Evolutionary conservation across 2,888 invertebrate species (phyloP).

Genomic region (Norana najaformis): DNA sequence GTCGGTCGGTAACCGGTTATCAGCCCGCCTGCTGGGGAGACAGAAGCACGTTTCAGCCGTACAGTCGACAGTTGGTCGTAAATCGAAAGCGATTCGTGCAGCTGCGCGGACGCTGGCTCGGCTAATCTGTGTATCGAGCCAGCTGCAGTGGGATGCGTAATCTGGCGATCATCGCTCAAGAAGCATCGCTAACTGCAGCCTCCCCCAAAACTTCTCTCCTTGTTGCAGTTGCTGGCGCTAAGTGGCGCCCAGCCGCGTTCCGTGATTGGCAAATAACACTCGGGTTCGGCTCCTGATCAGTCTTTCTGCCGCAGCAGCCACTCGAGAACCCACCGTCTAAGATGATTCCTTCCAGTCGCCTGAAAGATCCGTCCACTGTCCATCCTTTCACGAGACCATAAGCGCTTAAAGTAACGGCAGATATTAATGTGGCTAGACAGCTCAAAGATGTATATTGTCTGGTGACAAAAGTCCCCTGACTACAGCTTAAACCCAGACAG

Average conservation of each 20-base stretch:
- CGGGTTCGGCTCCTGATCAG: slow-evolving; percentile 5
- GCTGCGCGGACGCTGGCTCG: background rate
- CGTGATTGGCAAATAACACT: background rate
- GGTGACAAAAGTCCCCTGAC: background rate
- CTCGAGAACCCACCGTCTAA: background rate
- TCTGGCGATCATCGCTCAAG: background rate
- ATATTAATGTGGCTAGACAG: slow-evolving; percentile 1
- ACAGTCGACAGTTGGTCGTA: background rate
- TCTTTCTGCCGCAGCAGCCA: background rate
- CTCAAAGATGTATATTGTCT: background rate
- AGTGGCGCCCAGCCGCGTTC: background rate
- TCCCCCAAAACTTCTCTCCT: background rate
- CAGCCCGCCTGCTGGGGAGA: background rate
- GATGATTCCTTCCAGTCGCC: background rate
- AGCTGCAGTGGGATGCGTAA: background rate
- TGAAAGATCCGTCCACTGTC: background rate
- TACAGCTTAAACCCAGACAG: no score
- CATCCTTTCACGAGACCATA: background rate
- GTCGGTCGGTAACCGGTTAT: background rate
- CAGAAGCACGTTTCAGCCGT: background rate
- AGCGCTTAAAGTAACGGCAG: background rate
- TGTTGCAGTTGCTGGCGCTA: background rate
- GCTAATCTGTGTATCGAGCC: slow-evolving; percentile 6
- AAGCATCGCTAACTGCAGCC: background rate
- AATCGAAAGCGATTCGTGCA: background rate